phyloP scores from a whole-genome alignment of 2,113 vertebrate genomes.

The Cygnus atratus region DNA sequence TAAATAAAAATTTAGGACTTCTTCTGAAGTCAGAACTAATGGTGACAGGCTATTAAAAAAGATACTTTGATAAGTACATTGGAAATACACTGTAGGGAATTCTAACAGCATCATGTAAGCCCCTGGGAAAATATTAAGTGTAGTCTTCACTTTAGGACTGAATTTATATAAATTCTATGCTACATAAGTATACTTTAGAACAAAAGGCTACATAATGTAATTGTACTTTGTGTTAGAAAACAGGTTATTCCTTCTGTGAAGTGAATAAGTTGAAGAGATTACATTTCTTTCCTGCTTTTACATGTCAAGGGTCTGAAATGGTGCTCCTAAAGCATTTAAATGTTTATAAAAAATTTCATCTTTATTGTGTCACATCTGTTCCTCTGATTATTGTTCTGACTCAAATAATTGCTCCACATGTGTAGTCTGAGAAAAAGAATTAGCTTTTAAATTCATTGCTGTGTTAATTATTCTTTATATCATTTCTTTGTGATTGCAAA shows the following conservation, averaged over 20 bases:
- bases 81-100: not conserved
- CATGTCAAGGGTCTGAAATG: not conserved
- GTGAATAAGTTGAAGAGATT: not conserved
- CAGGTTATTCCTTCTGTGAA: not conserved
- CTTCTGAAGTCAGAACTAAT: not conserved
- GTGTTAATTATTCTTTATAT: constrained; percentile 20
- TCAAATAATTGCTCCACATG: not conserved
- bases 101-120: not conserved
- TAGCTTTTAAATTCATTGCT: not conserved
- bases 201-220: not conserved
- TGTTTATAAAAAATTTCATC: not conserved
- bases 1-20: not conserved
- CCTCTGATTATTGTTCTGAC: not conserved
- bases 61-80: not conserved
- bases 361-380: not conserved
- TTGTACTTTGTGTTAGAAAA: not conserved
- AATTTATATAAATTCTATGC: not conserved
- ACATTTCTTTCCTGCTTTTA: not conserved
- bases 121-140: not conserved
- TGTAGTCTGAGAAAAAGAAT: constrained; percentile 13
- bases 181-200: not conserved
- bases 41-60: not conserved
- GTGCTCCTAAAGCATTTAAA: not conserved
- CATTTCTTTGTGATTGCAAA: not conserved
- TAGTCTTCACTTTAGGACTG: not conserved